These are phyloP conservation scores for Drosophila novamexicana DNA, from an alignment of 1,140 invertebrate genomes.

Conservation along the genomic window DNA sequence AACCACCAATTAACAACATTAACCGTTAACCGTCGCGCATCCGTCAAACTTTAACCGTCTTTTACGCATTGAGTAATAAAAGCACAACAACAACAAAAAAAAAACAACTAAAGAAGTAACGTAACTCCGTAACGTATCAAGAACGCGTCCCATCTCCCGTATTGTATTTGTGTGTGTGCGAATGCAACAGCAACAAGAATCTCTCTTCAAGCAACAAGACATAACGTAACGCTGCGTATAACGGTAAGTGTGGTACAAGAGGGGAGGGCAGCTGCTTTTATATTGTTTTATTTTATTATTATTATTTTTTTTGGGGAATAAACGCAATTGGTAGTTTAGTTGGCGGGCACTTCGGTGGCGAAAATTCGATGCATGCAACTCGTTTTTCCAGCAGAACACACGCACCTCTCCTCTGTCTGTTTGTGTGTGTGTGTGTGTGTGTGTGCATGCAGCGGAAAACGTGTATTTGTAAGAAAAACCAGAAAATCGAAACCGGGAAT, in stretches of 20 bases:
- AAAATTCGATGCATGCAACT: conserved; percentile 72
- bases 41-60: conserved; percentile 18
- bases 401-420: conserved; percentile 1
- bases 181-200: conserved; percentile 26
- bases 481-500: conserved; percentile 83
- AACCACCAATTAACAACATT: conserved; percentile 28
- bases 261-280: background rate
- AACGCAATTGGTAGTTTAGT: conserved; percentile 17
- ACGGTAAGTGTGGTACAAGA: conserved; percentile 36
- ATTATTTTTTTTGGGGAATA: background rate
- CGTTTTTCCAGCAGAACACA: conserved; percentile 50
- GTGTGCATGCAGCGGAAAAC: conserved; percentile 70
- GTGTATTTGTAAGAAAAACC: conserved; percentile 81
- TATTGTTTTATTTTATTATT: background rate
- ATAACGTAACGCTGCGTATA: conserved; percentile 33
- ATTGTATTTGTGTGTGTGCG: conserved; percentile 16
- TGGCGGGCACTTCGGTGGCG: conserved; percentile 10
- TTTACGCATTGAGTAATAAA: conserved; percentile 40
- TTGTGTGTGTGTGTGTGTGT: conserved; percentile 27
- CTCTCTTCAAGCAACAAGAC: conserved; percentile 13
- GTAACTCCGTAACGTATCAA: conserved; percentile 9
- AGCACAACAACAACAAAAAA: conserved; percentile 7
- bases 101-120: background rate
- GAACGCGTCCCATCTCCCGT: conserved; percentile 11
- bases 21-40: conserved; percentile 32